phyloP scores from a whole-genome alignment of 2,797 vertebrate species.

The Agapornis canus region DNA sequence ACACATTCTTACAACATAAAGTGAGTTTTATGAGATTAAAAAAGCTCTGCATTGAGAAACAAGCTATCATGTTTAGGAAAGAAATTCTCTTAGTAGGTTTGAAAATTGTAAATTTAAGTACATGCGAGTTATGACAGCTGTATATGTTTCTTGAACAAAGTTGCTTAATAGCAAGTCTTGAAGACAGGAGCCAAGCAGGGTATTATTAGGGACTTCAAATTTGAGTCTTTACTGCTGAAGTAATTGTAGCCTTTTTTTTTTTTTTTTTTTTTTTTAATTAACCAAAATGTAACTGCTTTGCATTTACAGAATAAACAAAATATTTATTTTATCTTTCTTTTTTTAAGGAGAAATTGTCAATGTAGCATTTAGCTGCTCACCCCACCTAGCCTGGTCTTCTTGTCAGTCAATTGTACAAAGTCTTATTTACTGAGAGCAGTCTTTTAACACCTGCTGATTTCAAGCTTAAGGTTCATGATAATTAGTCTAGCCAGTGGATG shows the following conservation, averaged over 20 bases:
- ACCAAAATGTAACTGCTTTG: background rate
- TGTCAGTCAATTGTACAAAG: background rate
- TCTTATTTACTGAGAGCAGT: background rate
- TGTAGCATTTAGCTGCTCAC: background rate
- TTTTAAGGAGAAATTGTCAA: background rate
- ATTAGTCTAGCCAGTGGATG: background rate
- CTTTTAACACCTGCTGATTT: background rate
- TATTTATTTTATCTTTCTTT: background rate
- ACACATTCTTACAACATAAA: background rate
- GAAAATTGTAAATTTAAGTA: background rate
- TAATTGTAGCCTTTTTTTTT: background rate
- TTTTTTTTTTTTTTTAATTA: background rate
- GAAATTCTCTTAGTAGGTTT: background rate
- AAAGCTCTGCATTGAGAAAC: background rate
- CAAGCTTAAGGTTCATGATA: background rate
- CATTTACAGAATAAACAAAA: background rate
- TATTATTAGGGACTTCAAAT: background rate
- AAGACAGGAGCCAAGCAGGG: background rate
- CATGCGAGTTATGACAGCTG: background rate
- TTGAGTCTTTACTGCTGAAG: background rate
- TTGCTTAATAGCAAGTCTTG: background rate
- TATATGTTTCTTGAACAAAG: background rate
- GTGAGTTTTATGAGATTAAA: background rate
- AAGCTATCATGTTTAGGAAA: background rate
- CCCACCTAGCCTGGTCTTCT: background rate